phyloP scores from a whole-genome alignment of 1,140 invertebrate genomes.

The Anagrus nilaparvatae region DNA sequence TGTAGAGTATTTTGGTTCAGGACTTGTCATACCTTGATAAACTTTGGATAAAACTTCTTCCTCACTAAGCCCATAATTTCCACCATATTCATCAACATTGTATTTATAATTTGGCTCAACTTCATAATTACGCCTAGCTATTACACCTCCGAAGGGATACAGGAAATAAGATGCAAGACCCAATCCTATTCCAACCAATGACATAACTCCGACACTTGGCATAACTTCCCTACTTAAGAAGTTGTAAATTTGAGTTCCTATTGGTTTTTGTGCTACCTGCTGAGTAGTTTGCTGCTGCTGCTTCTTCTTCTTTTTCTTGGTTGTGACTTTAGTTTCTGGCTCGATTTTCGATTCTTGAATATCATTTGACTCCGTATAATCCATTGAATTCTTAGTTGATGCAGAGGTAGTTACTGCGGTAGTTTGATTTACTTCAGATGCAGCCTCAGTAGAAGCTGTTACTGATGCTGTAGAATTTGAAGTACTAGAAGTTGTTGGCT shows the following conservation, averaged over 20 bases:
- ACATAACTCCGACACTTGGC: conserved; percentile 65
- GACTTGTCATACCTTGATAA: conserved; percentile 55
- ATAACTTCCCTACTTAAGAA: conserved; percentile 68
- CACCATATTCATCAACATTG: conserved; percentile 54
- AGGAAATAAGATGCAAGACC: conserved; percentile 66
- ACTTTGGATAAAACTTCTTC: conserved; percentile 65
- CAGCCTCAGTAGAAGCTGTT: conserved; percentile 6
- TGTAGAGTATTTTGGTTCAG: conserved; percentile 23
- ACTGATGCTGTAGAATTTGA: conserved; percentile 30
- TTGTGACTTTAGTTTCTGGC: conserved; percentile 40
- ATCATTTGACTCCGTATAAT: conserved; percentile 6
- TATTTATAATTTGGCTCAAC: conserved; percentile 50
- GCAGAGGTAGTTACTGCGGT: no score
- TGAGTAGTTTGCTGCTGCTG: conserved; percentile 35
- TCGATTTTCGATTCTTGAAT: conserved; percentile 38
- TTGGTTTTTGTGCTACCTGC: conserved; percentile 42
- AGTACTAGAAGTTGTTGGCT: conserved; percentile 34
- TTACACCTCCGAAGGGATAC: conserved; percentile 57
- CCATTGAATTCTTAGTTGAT: background rate
- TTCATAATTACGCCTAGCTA: conserved; percentile 54
- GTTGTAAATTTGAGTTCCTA: conserved; percentile 65
- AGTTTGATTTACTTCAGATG: conserved; percentile 28
- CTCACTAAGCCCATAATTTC: conserved; percentile 53
- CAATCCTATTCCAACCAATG: conserved; percentile 56
- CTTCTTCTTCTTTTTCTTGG: conserved; percentile 26